These are phyloP conservation scores for Capromys pilorides DNA, from an alignment of 2,797 vertebrate species.

Conservation along the genomic window DNA sequence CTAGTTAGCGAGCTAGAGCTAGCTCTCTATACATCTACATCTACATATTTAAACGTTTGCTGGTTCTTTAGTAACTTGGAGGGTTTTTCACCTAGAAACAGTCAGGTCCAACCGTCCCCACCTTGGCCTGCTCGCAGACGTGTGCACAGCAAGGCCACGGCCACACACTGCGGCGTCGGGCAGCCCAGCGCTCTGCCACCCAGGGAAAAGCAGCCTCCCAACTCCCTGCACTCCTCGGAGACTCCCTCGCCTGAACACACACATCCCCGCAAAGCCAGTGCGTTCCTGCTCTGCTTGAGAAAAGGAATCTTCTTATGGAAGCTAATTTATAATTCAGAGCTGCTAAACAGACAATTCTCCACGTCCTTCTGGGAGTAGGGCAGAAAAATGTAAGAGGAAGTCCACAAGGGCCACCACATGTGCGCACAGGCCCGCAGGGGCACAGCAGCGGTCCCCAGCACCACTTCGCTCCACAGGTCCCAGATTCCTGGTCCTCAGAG, in stretches of 20 bases:
- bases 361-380: not conserved
- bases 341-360: slow-evolving; percentile 13
- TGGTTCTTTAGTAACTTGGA: not conserved
- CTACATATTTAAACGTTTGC: not conserved
- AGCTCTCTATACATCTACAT: not conserved
- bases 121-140: not conserved
- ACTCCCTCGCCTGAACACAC: not conserved
- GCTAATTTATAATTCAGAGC: not conserved
- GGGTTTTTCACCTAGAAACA: not conserved
- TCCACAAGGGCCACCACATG: slow-evolving; percentile 1
- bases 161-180: not conserved
- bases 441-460: slow-evolving; percentile 41
- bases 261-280: not conserved
- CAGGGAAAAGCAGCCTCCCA: not conserved
- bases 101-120: not conserved
- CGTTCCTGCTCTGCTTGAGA: not conserved
- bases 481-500: slow-evolving; percentile 59
- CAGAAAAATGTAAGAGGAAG: not conserved
- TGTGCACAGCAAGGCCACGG: not conserved
- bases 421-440: not conserved
- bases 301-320: not conserved
- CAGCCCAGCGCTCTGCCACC: not conserved
- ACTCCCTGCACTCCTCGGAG: not conserved
- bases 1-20: too few relatives aligned
- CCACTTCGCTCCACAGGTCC: not conserved